A percentile compares a stretch with the other conserved stretches of the same genome.
Evolutionary conservation across 2,113 vertebrate species (phyloP).

Genomic region (Salminus brasiliensis): DNA sequence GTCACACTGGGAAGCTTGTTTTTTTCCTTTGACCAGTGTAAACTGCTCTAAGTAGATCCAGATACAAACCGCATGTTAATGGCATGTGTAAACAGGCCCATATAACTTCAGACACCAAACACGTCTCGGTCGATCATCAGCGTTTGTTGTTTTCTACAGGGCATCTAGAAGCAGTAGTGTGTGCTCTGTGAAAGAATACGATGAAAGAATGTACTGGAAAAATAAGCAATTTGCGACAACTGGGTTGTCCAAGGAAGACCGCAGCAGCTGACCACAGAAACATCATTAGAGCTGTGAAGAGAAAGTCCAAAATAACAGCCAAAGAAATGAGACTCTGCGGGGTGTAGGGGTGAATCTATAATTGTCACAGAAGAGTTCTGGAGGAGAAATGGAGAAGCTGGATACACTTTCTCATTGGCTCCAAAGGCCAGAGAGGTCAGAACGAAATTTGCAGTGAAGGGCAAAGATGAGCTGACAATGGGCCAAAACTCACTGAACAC

Average conservation of each 20-base stretch:
- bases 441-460: background rate
- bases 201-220: too few species aligned
- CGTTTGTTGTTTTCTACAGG: too few species aligned
- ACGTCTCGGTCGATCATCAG: too few species aligned
- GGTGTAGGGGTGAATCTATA: background rate
- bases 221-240: background rate
- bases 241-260: background rate
- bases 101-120: too few species aligned
- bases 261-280: background rate
- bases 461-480: background rate
- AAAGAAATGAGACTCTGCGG: background rate
- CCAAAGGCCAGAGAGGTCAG: background rate
- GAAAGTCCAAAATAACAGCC: background rate
- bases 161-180: too few species aligned
- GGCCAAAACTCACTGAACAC: too few species aligned
- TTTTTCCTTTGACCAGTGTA: too few species aligned
- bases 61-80: too few species aligned
- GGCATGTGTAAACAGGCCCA: too few species aligned
- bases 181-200: too few species aligned
- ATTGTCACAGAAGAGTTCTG: background rate
- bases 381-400: background rate
- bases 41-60: too few species aligned
- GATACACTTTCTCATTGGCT: background rate
- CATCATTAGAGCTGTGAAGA: background rate
- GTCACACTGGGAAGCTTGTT: too few species aligned